phyloP scores from a whole-genome alignment of 2,888 invertebrate genomes.

The Papilio elwesi region DNA sequence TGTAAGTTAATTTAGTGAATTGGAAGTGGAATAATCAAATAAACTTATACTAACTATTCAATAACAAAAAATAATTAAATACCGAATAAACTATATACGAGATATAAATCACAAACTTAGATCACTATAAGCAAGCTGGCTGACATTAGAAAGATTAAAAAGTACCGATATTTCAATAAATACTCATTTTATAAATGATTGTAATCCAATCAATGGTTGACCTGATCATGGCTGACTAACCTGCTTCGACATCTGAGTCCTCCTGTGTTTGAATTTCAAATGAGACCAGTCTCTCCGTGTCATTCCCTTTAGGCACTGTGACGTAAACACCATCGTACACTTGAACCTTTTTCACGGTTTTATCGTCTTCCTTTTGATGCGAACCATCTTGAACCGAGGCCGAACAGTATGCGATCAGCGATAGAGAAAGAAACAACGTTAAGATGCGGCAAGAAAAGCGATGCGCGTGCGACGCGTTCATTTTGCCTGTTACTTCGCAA shows the following conservation, averaged over 20 bases:
- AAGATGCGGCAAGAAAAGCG: constrained; percentile 44
- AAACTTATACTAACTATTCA: too few relatives aligned
- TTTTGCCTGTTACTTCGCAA: constrained; percentile 63
- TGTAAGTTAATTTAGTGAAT: too few relatives aligned
- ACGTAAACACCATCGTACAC: constrained; percentile 68
- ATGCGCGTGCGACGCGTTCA: constrained; percentile 62
- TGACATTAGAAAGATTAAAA: too few relatives aligned
- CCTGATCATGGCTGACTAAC: constrained; percentile 49
- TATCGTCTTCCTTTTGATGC: constrained; percentile 22
- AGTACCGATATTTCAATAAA: too few relatives aligned
- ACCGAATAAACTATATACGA: too few relatives aligned
- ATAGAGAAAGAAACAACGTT: constrained; percentile 46
- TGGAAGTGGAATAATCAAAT: too few relatives aligned
- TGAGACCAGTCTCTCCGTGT: constrained; percentile 61
- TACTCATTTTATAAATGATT: too few relatives aligned
- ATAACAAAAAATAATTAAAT: too few relatives aligned
- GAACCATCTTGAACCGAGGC: constrained; percentile 48
- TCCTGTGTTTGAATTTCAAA: constrained; percentile 64
- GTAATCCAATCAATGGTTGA: too few relatives aligned
- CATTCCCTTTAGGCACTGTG: constrained; percentile 61
- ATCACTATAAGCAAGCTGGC: too few relatives aligned
- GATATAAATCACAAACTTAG: too few relatives aligned
- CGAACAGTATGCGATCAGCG: constrained; percentile 47
- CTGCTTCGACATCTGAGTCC: constrained; percentile 58
- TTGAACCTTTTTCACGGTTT: constrained; percentile 57